phyloP scores from a whole-genome alignment of 2,113 vertebrate genomes.

The Nettapus auritus region DNA sequence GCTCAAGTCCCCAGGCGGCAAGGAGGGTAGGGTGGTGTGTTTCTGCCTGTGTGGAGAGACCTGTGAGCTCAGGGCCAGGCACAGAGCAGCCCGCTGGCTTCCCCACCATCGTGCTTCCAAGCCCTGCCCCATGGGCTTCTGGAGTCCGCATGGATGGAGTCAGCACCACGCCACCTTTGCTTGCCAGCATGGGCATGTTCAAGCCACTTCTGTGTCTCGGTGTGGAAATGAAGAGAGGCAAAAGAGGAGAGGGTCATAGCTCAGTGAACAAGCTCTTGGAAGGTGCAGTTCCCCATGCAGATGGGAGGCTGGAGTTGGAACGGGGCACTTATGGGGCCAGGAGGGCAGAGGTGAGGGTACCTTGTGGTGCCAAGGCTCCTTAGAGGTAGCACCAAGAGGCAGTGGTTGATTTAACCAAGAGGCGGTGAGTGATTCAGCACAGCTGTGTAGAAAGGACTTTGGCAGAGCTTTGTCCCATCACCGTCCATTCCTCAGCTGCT shows the following conservation, averaged over 20 bases:
- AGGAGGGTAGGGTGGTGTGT: fast-evolving
- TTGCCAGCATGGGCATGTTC: neutral
- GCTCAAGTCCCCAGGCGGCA: fast-evolving
- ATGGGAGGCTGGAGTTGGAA: neutral
- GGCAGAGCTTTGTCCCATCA: neutral
- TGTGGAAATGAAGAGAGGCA: neutral
- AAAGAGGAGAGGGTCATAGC: neutral
- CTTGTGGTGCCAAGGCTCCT: neutral
- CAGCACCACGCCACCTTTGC: neutral
- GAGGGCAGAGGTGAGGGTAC: neutral
- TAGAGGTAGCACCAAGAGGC: neutral
- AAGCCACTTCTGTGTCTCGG: neutral
- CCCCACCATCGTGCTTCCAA: neutral
- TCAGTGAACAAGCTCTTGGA: neutral
- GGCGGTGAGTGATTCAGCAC: neutral
- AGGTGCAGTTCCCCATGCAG: too few relatives aligned
- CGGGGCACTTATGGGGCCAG: fast-evolving
- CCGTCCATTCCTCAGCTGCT: neutral
- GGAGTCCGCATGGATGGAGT: neutral
- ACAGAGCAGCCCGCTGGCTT: neutral
- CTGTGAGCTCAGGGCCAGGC: fast-evolving
- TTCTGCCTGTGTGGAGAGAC: neutral
- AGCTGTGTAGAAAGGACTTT: neutral
- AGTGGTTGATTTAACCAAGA: neutral
- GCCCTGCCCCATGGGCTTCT: neutral